Base-by-base conservation (phyloP, 64 coral and sea anemone genomes). In the Porites lutea region DNA sequence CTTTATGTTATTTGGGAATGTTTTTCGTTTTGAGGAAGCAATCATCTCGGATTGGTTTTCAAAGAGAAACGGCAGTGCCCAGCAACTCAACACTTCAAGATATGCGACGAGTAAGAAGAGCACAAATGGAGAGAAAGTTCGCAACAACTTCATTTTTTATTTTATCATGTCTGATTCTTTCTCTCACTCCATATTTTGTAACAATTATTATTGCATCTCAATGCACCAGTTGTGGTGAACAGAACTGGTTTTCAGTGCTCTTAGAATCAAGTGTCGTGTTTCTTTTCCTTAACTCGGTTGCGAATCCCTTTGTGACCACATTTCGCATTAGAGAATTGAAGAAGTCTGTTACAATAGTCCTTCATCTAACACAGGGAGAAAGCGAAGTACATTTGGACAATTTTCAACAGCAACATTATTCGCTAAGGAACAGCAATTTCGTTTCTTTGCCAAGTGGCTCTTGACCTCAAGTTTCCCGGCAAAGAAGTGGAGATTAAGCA, bases 131-230 rank as follows among this genome's bases (percentile, higher is more conserved):
- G n/a, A 46, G 59, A 19, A 82, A 82, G n/a, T 19, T 82, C 61
- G 37, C 61, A 8, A 50, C 59, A 48, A 82, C 79, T 46, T 82
- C 79, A 16, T 82, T 82, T 15, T 15, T 82, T 2, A 82, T 66
- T 65, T 48, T 82, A 4, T 37, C 65, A 44, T 65, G 65, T 51
- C 81, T 84, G 2, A 52, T 69, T 52, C 16, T 84, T n/a, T 84
- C 81, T 4, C 62, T 84, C 1, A 51, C 68, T 11, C 80, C 80
- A 8, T 83, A 83, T 83, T 83, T 83, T 67, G 61, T 47, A 3
- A 8, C 46, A 3, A 83, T 51, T 19, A 18, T 66, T 67, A 46
- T 68, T 21, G 80, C 47, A 20, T 43, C 61, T 5, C 8, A 68
- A 10, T 83, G 80, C 12, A 8, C 66, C 11, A 20, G 37, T 46